Percentiles rank a stretch among this genome's conserved stretches.
Evolutionary conservation across 2,113 vertebrate genomes (phyloP).

Genomic region (Hemicordylus capensis): DNA sequence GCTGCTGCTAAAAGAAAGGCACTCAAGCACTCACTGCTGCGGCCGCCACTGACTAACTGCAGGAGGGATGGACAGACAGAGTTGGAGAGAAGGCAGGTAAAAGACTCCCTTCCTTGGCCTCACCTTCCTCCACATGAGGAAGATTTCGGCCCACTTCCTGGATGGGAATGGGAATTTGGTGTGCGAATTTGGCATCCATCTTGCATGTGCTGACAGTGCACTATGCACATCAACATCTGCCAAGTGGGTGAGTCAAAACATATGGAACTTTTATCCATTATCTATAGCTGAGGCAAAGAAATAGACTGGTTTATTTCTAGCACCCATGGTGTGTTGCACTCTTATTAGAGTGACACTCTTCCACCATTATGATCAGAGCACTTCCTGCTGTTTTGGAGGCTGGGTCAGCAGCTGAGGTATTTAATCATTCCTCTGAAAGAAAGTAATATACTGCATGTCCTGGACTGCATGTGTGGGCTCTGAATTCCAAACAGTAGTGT

Average conservation of each 20-base stretch:
- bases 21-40: too few relatives aligned
- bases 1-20: too few relatives aligned
- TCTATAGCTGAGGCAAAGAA: background rate
- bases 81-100: too few relatives aligned
- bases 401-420: background rate
- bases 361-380: background rate
- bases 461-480: background rate
- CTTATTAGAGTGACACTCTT: background rate
- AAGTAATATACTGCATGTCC: background rate
- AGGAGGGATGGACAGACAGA: too few relatives aligned
- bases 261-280: background rate
- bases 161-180: too few relatives aligned
- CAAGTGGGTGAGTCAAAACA: background rate
- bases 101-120: too few relatives aligned
- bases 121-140: too few relatives aligned
- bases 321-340: background rate
- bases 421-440: conserved; percentile 1
- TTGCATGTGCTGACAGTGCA: background rate
- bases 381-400: background rate
- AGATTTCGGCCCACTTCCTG: too few relatives aligned
- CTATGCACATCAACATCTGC: background rate
- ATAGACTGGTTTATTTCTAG: background rate
- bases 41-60: too few relatives aligned
- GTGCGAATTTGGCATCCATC: too few relatives aligned
- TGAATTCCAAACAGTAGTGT: background rate